Evolutionary conservation across 1,140 invertebrate species (phyloP), one percentile per base, ranked within the genome.

Genomic region (Musca domestica): DNA sequence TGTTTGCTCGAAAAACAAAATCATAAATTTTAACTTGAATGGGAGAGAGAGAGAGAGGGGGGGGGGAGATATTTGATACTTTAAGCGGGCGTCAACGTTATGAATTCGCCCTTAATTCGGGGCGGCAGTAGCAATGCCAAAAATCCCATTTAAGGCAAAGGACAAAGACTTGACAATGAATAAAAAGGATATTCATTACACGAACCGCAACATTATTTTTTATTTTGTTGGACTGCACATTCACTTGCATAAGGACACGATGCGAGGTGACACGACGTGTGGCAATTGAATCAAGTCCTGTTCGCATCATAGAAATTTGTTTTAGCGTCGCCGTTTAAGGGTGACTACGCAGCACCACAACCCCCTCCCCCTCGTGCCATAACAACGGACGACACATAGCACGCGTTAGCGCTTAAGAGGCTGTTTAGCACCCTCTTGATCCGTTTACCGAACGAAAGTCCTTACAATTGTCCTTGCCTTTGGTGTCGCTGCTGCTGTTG

Each of bases 351-450:
- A 30, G 9, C 27, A 30, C 27, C 3, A 30, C 27, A 30, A 30
- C 27, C 27, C 27, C 27, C n/a, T n/a, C n/a, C n/a, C n/a, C n/a
- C n/a, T n/a, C n/a, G n/a, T n/a, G n/a, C n/a, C 27, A 30, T 4
- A 30, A 30, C 27, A 30, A 30, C 27, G 14, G 51, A 20, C 17
- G n/a, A 19, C 52, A 17, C 20, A 56, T 9, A 58, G 54, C 54
- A 58, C 54, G 54, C 54, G 54, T 58, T 58, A 14, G 25, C 30
- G 54, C 54, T 58, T 58, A 58, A 58, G n/a, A 15, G 30, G 23
- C 25, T n/a, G 25, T 58, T 58, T 58, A 58, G 23, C 54, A 58
- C 54, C 54, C 54, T 58, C 54, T 58, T 58, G 54, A 58, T 58
- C 23, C 23, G 54, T 58, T 58, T 27, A 30, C 27, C 9, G 27